Evolutionary conservation across 2,797 vertebrate species (phyloP).

Genomic region (Rhabdomys pumilio): DNA sequence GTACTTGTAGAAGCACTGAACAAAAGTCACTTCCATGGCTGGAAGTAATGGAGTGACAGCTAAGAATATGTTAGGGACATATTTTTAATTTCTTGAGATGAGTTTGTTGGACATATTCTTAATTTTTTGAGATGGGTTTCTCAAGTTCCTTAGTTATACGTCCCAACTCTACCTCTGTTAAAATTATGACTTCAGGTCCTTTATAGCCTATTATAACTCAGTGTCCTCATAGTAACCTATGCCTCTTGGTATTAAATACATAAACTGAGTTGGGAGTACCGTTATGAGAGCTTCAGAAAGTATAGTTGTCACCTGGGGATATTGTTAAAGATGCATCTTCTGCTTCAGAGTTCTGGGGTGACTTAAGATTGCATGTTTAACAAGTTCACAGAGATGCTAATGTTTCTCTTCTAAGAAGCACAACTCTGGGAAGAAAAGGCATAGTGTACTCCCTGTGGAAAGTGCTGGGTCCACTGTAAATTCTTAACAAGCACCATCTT

Average conservation of each 20-base stretch:
- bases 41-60: background rate
- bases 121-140: background rate
- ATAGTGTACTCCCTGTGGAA: background rate
- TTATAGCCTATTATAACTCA: background rate
- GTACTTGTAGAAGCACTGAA: background rate
- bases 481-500: background rate
- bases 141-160: background rate
- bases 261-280: conserved; percentile 11
- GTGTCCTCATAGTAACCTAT: background rate
- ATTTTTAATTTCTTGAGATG: background rate
- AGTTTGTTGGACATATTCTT: background rate
- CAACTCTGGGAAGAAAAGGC: background rate
- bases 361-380: background rate
- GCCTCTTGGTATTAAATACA: background rate
- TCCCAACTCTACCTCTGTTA: background rate
- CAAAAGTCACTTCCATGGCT: background rate
- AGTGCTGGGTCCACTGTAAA: background rate
- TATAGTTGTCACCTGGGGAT: background rate
- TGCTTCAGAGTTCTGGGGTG: background rate
- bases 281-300: background rate
- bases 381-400: background rate
- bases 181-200: background rate
- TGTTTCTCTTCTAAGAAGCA: background rate
- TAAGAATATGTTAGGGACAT: background rate
- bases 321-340: background rate